Conservation (phyloP, 2,113 vertebrate genomes). For the Microcebus jonahi region DNA sequence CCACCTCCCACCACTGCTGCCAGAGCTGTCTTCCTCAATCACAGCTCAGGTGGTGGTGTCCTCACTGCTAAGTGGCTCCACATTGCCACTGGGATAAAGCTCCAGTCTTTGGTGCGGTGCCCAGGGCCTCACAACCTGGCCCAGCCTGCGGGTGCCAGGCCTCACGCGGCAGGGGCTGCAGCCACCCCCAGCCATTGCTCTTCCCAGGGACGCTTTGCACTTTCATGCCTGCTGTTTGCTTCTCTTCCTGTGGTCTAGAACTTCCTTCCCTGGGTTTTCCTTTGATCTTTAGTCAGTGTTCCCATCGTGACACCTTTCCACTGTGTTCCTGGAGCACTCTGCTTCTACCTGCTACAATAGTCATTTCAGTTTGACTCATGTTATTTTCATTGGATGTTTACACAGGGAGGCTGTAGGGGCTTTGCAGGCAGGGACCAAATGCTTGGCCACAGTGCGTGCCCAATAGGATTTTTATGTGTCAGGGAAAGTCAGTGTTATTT, state of each 20-base stretch:
- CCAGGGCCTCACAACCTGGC: not conserved
- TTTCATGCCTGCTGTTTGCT: rapidly evolving
- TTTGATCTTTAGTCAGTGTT: not conserved
- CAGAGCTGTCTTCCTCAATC: not conserved
- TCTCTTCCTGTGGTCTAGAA: rapidly evolving
- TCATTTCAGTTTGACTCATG: not conserved
- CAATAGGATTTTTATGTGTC: not conserved
- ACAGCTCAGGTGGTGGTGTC: not conserved
- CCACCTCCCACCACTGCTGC: rapidly evolving
- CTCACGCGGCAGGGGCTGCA: rapidly evolving
- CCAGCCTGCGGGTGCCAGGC: rapidly evolving
- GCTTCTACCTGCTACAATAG: not conserved
- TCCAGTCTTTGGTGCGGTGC: not conserved
- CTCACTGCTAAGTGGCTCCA: not conserved
- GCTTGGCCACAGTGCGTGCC: too few relatives aligned
- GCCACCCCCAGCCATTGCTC: not conserved
- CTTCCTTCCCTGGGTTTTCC: not conserved
- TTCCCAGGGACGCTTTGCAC: not conserved
- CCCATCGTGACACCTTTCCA: rapidly evolving
- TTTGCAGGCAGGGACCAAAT: not conserved
- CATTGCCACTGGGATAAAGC: not conserved
- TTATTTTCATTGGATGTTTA: too few relatives aligned
- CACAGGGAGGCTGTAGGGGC: rapidly evolving
- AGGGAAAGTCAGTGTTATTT: not conserved
- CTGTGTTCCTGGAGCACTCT: too few relatives aligned